Conservation (phyloP, 2,797 vertebrate genomes). For the Microctenopoma stevenorrisi region DNA sequence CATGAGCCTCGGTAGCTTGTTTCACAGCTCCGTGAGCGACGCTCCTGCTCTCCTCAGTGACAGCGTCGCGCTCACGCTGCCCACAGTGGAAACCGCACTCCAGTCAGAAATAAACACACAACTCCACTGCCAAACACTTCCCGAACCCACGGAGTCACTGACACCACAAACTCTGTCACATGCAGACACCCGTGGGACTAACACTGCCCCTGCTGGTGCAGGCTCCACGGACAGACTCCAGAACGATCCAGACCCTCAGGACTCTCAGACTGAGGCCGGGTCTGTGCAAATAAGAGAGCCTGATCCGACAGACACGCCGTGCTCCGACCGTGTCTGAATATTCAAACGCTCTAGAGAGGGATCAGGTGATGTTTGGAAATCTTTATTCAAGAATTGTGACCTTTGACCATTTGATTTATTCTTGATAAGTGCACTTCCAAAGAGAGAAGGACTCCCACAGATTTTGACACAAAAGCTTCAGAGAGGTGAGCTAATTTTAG, state of each 20-base stretch:
- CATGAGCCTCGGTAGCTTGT: slow-evolving; percentile 83
- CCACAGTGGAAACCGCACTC: slow-evolving; percentile 82
- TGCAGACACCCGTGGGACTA: slow-evolving; percentile 61
- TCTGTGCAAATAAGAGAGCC: slow-evolving; percentile 49
- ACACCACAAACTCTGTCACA: slow-evolving; percentile 45
- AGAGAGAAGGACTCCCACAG: slow-evolving; percentile 35
- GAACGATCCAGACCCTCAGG: slow-evolving; percentile 84
- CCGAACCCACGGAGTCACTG: slow-evolving; percentile 38
- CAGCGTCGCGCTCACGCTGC: slow-evolving; percentile 65
- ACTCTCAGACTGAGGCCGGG: slow-evolving; percentile 81
- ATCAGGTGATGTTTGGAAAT: slow-evolving; percentile 27
- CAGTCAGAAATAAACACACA: slow-evolving; percentile 87
- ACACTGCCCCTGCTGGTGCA: slow-evolving; percentile 76
- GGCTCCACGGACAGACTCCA: slow-evolving; percentile 79
- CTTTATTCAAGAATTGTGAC: slow-evolving; percentile 38
- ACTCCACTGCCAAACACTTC: slow-evolving; percentile 83
- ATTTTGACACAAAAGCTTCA: slow-evolving; percentile 26
- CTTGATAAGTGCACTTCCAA: slow-evolving; percentile 68
- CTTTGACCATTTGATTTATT: slow-evolving; percentile 42
- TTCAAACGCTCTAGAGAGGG: background rate
- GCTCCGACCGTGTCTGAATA: slow-evolving; percentile 44
- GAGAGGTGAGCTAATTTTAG: slow-evolving; percentile 21
- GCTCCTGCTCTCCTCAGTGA: slow-evolving; percentile 73
- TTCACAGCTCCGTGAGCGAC: slow-evolving; percentile 81
- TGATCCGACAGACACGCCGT: slow-evolving; percentile 66